Evolutionary conservation across 2,888 invertebrate species (phyloP).

Genomic region (Drosophila ochracea): DNA sequence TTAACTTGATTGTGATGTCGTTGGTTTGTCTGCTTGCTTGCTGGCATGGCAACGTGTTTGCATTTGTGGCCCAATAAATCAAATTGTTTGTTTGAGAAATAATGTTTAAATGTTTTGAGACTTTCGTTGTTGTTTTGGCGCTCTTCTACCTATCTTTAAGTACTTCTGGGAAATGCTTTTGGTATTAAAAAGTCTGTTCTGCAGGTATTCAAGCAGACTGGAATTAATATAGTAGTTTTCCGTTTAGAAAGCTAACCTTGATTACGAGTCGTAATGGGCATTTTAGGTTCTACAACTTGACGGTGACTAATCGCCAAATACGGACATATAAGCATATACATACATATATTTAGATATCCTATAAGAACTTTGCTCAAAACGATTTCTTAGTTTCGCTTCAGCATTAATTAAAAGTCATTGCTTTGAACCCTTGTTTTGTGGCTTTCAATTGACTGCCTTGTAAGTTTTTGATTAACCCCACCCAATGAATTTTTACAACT

Average conservation of each 20-base stretch:
- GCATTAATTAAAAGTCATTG: slow-evolving; percentile 29
- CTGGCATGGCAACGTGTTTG: slow-evolving; percentile 60
- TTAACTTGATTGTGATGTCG: slow-evolving; percentile 69
- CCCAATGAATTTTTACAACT: slow-evolving; percentile 55
- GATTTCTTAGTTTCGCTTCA: slow-evolving; percentile 1
- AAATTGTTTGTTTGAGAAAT: slow-evolving; percentile 55
- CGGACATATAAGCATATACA: no score
- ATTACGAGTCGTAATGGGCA: slow-evolving; percentile 22
- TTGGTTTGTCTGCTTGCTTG: slow-evolving; percentile 21
- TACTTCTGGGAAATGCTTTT: slow-evolving; percentile 52
- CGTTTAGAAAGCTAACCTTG: slow-evolving; percentile 19
- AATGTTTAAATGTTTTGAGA: slow-evolving; percentile 26
- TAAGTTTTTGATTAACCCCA: slow-evolving; percentile 48
- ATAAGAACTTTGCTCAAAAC: slow-evolving; percentile 4
- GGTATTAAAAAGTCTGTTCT: slow-evolving; percentile 34
- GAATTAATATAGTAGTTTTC: slow-evolving; percentile 2
- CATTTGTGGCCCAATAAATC: slow-evolving; percentile 68
- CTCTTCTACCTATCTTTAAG: slow-evolving; percentile 47
- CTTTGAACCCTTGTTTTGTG: slow-evolving; percentile 8
- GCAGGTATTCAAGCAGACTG: slow-evolving; percentile 51
- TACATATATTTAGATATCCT: neutral
- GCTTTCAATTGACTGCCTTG: slow-evolving; percentile 36
- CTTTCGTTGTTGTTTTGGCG: slow-evolving; percentile 19
- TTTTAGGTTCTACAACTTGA: slow-evolving; percentile 15
- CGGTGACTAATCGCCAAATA: slow-evolving; percentile 31